Evolutionary conservation across 2,797 vertebrate genomes (phyloP).

Genomic region (Rhinoraja longicauda): DNA sequence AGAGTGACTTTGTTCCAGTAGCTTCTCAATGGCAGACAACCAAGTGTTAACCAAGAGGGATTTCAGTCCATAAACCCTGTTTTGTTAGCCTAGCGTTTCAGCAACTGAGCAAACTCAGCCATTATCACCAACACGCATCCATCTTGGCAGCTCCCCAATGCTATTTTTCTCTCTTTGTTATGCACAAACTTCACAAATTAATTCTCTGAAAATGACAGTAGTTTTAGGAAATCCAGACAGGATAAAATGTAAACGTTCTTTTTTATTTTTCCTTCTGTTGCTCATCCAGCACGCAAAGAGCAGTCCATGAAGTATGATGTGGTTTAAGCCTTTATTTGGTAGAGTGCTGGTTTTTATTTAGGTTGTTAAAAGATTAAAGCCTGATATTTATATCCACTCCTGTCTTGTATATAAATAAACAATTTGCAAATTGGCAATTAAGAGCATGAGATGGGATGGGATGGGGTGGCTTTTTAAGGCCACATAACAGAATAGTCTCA

Average conservation of each 20-base stretch:
- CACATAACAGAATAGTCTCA: neutral
- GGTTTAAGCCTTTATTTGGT: conserved; percentile 24
- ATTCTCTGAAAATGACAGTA: conserved; percentile 24
- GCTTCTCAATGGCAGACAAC: neutral
- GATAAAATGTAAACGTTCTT: neutral
- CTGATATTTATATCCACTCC: conserved; percentile 31
- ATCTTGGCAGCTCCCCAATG: neutral
- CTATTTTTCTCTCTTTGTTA: conserved; percentile 23
- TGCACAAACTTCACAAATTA: neutral
- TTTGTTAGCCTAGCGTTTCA: conserved; percentile 10
- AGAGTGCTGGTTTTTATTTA: neutral
- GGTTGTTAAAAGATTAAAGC: neutral
- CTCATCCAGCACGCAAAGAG: neutral
- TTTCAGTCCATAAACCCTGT: neutral
- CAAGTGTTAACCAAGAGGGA: neutral
- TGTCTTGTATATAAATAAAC: conserved; percentile 25
- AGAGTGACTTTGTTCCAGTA: neutral
- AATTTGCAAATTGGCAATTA: conserved; percentile 14
- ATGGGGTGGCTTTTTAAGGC: neutral
- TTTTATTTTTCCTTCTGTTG: conserved; percentile 18
- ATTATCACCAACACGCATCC: neutral
- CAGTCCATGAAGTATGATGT: conserved; percentile 3
- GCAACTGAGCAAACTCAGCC: conserved; percentile 11
- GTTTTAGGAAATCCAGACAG: conserved; percentile 21
- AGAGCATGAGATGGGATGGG: neutral